Conservation (phyloP, 53 echinoderm and acorn worm genomes). For the Echinarachnius parma region DNA sequence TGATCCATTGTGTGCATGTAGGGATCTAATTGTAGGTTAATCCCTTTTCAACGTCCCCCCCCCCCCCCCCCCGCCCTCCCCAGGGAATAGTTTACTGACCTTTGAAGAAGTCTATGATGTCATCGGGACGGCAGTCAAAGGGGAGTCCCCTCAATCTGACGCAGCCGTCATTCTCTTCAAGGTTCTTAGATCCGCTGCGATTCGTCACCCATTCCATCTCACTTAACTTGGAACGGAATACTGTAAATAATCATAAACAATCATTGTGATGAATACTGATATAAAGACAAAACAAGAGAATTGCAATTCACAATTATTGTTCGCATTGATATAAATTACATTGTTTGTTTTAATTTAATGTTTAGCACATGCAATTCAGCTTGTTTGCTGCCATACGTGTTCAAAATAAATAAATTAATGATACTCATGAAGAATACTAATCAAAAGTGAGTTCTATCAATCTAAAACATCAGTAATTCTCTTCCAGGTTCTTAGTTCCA, state of each 20-base stretch:
- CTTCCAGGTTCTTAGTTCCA: too few species aligned
- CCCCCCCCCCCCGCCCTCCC: too few species aligned
- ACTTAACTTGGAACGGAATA: slow-evolving; percentile 83
- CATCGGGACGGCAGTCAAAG: slow-evolving; percentile 77
- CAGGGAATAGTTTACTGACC: slow-evolving; percentile 57
- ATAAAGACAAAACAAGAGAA: not conserved
- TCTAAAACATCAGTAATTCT: too few species aligned
- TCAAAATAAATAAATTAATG: too few species aligned
- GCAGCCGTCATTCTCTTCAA: slow-evolving; percentile 40
- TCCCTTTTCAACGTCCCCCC: too few species aligned
- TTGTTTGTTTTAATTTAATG: not conserved
- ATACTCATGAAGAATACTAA: too few species aligned
- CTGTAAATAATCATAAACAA: too few species aligned
- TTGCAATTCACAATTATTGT: not conserved
- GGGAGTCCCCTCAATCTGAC: slow-evolving; percentile 80
- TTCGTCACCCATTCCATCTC: slow-evolving; percentile 92
- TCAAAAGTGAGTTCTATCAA: too few species aligned
- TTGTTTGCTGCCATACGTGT: too few species aligned
- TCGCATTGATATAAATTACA: not conserved
- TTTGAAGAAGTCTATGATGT: slow-evolving; percentile 79
- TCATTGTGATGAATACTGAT: not conserved
- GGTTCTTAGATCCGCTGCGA: slow-evolving; percentile 35
- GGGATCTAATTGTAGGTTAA: too few species aligned
- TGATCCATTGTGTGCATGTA: too few species aligned
- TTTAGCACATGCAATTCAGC: not conserved